Base-by-base conservation (phyloP, 2,888 invertebrate species). In the Pedicia rivosa region DNA sequence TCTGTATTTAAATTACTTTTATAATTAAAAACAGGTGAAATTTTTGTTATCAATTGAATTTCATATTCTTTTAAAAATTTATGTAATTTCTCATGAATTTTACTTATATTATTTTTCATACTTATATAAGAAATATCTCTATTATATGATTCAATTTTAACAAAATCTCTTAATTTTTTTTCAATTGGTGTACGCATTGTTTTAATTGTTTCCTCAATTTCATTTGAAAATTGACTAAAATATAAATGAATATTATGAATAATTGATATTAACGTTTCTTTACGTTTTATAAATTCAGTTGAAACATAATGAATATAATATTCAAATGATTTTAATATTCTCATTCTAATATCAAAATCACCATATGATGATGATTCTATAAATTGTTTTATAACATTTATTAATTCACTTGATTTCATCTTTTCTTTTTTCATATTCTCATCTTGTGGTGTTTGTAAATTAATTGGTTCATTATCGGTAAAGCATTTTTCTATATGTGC, bases 111-210 rank as follows among this genome's bases (percentile, higher is more conserved):
- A 46, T 83, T 81, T 47, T 84, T 88, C 37, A 97, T 78, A 22
- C 91, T 79, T 76, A 88, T 94, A 55, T 92, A 91, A 50, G 83
- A 95, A 10, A 88, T 72, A 52, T 98, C 95, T 50, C 87, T 78
- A 50, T 81, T 86, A 84, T 95, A 98, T 26, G 87, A 72, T 35
- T 84, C 84, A 37, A 98, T 94, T 59, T 94, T 92, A 1, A 97
- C 83, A 53, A 87, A 90, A 47, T 92, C 92, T 46, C 80, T 79
- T 9, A 98, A 58, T 55, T 90, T 83, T 61, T 87, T 90, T 52
- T 94, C 92, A 41, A 95, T 83, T 0, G 92, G 90, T 1, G 71
- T 56, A 20, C 82, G 74, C 15, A 80, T 65, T 24, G 72, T 68
- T 35, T 71, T 71, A 8, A 90, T 73, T 34, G 71, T 69, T 0